phyloP scores from a whole-genome alignment of 2,797 vertebrate genomes.

The Ciconia nigra region DNA sequence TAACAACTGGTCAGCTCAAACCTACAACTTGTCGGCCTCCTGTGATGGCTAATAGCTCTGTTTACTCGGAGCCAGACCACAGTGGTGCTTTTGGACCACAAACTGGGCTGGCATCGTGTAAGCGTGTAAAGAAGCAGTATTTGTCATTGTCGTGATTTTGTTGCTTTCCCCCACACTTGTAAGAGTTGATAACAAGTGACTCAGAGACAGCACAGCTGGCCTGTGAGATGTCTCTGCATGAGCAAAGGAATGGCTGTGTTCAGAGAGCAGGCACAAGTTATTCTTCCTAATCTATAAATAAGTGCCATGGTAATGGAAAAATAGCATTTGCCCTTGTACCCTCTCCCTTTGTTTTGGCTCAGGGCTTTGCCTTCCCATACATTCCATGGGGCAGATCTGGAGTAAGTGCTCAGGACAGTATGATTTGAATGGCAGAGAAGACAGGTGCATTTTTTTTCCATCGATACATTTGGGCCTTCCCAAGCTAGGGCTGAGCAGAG shows the following conservation, averaged over 20 bases:
- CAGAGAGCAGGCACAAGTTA: neutral
- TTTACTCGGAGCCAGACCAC: neutral
- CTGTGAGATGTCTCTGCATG: neutral
- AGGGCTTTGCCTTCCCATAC: neutral
- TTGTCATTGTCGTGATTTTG: slow-evolving; percentile 11
- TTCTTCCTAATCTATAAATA: neutral
- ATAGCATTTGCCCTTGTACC: neutral
- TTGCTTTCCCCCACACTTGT: neutral
- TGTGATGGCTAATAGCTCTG: slow-evolving; percentile 11
- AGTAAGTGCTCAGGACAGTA: neutral
- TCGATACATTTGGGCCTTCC: neutral
- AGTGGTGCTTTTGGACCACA: neutral
- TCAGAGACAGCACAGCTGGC: slow-evolving; percentile 37
- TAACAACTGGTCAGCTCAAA: neutral
- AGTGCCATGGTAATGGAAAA: neutral
- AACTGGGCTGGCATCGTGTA: neutral
- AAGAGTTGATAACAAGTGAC: slow-evolving; percentile 5
- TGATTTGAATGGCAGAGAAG: neutral
- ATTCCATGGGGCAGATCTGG: neutral
- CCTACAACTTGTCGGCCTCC: neutral
- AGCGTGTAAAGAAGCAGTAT: neutral
- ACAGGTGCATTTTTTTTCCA: fast-evolving
- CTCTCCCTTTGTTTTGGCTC: neutral
- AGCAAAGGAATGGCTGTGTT: slow-evolving; percentile 1
- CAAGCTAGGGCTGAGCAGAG: neutral